Percentiles rank a stretch among this genome's conserved stretches.
phyloP scores from a whole-genome alignment of 2,113 vertebrate species.

The Neogobius melanostomus region DNA sequence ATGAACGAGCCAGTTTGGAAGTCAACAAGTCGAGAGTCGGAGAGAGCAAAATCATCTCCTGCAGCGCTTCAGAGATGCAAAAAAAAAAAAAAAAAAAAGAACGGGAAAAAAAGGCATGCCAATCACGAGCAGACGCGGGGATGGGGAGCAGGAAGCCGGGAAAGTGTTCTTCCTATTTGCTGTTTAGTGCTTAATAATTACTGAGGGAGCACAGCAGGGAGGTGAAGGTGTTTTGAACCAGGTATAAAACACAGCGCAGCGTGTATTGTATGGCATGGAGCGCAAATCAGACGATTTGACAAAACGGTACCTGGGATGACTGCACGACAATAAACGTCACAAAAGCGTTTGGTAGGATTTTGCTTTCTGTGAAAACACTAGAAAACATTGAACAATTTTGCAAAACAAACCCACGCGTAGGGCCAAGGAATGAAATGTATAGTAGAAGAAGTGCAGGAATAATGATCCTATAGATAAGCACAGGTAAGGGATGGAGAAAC shows the following conservation, averaged over 20 bases:
- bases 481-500: no score
- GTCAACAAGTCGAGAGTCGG: conserved; percentile 53
- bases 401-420: no score
- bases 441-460: no score
- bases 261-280: conserved; percentile 25
- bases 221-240: conserved; percentile 26
- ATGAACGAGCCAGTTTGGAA: conserved; percentile 64
- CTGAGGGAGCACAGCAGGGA: conserved; percentile 52
- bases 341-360: neutral
- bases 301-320: conserved; percentile 29
- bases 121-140: conserved; percentile 64
- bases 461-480: no score
- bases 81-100: conserved; percentile 68
- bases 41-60: conserved; percentile 51
- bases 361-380: neutral
- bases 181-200: conserved; percentile 72
- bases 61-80: conserved; percentile 63
- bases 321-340: conserved; percentile 43
- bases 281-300: conserved; percentile 47
- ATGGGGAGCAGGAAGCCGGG: conserved; percentile 61
- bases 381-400: neutral
- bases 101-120: conserved; percentile 48
- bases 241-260: conserved; percentile 53
- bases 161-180: conserved; percentile 61
- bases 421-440: no score